phyloP scores from a whole-genome alignment of 2,113 vertebrate genomes.

The Aramus guarauna region DNA sequence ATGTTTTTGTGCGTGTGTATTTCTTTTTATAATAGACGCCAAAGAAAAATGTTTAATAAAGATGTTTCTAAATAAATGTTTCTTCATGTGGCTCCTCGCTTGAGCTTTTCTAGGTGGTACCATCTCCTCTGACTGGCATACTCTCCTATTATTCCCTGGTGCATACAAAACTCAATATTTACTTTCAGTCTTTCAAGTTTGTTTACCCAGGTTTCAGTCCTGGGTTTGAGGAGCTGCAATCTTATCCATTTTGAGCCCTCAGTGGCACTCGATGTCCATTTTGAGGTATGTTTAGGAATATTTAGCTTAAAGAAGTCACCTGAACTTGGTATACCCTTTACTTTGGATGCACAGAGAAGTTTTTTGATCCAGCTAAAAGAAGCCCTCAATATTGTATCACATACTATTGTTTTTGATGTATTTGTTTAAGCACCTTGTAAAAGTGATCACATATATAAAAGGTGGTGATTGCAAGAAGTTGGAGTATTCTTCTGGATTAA shows the following conservation, averaged over 20 bases:
- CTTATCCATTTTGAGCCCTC: not conserved
- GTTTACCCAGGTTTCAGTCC: not conserved
- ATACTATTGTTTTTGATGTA: not conserved
- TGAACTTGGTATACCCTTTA: not conserved
- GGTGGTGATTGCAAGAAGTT: not conserved
- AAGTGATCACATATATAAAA: not conserved
- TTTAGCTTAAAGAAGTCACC: not conserved
- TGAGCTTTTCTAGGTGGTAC: not conserved
- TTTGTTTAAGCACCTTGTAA: not conserved
- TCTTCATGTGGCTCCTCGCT: not conserved
- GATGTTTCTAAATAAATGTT: not conserved
- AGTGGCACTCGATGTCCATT: not conserved
- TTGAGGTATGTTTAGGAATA: not conserved
- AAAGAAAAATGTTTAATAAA: not conserved
- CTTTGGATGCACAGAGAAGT: not conserved
- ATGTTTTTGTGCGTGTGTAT: not conserved
- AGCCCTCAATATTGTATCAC: not conserved
- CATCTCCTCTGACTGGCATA: not conserved
- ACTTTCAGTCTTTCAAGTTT: not conserved
- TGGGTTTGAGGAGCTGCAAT: not conserved
- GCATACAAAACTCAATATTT: not conserved
- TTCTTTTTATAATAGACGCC: not conserved
- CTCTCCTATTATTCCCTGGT: not conserved
- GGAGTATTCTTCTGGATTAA: not conserved
- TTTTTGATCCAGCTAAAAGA: not conserved